Base-by-base conservation (phyloP, 2,888 invertebrate genomes). In the Rhagonycha fulva region DNA sequence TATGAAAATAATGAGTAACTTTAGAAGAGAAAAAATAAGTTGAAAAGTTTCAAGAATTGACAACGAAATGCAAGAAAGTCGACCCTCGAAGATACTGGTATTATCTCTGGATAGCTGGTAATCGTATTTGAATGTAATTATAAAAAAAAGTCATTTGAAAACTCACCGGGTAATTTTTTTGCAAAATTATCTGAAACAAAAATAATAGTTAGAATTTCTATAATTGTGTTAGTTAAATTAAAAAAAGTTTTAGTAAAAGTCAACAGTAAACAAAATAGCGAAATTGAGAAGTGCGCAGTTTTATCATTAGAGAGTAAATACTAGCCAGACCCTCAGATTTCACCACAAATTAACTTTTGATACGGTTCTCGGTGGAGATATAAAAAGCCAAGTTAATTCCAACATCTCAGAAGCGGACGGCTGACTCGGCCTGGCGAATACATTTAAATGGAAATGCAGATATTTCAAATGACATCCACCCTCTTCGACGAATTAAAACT, bases 301-400 rank as follows among this genome's bases (percentile, higher is more conserved):
- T 84, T 84, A 85, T 86, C 87, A 86, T 87, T 87, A 86, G 85
- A 85, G 84, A 83, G 85, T 85, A 85, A 86, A 86, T 84, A 86
- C 81, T 78, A 80, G 81, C 82, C 82, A 82, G 85, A 84, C 85
- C 83, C 86, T 86, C 85, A 87, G 87, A 87, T 87, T 87, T 87
- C 85, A 86, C 87, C 88, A 87, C 88, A 87, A 88, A 88, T 88
- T 88, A 88, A 87, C 88, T 87, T 88, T 85, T 87, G 87, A 86
- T 87, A 86, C 85, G 86, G 87, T 87, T 85, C 88, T 88, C 88
- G 84, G 83, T 83, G 88, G 88, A 84, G 86, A 86, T 86, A 87
- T 88, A 87, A 88, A 88, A 88, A 87, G 84, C 85, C 82, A 82
- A 83, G 84, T 86, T 86, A 87, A 87, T 87, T 87, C 85, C 85